A percentile compares a stretch with the other conserved stretches of the same genome.
These are phyloP conservation scores for Araneus ventricosus DNA, from an alignment of 1,140 invertebrate species.

Conservation along the genomic window DNA sequence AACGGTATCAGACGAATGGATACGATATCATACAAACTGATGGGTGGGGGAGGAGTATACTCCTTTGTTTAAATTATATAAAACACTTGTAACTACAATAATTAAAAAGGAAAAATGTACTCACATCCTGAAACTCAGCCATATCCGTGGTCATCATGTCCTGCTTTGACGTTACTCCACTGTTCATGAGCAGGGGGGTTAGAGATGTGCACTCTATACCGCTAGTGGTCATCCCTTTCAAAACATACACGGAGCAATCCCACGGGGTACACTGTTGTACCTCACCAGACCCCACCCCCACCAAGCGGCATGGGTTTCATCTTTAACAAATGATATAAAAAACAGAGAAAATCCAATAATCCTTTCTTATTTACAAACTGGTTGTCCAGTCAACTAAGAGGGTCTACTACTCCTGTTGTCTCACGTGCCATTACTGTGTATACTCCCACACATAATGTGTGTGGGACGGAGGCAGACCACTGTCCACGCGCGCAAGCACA, in stretches of 20 bases:
- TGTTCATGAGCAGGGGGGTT: slow-evolving; percentile 56
- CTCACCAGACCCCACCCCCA: slow-evolving; percentile 3
- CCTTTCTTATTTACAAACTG: not conserved
- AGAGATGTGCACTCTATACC: slow-evolving; percentile 60
- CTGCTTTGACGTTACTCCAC: slow-evolving; percentile 61
- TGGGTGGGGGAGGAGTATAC: too few species aligned
- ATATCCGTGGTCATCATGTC: slow-evolving; percentile 72
- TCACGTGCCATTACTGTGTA: not conserved
- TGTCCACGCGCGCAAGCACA: slow-evolving; percentile 13
- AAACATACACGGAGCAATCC: slow-evolving; percentile 9
- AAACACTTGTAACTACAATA: not conserved
- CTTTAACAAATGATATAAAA: not conserved
- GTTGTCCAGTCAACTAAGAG: slow-evolving; percentile 14
- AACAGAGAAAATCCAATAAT: slow-evolving; percentile 45
- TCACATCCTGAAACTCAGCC: slow-evolving; percentile 70
- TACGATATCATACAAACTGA: too few species aligned
- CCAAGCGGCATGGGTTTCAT: not conserved
- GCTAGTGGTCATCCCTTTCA: slow-evolving; percentile 51
- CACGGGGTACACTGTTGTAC: slow-evolving; percentile 25
- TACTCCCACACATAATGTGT: slow-evolving; percentile 66
- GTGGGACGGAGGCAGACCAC: slow-evolving; percentile 10
- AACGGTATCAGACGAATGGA: too few species aligned
- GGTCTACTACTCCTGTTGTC: not conserved
- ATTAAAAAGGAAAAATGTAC: not conserved
- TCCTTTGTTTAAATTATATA: not conserved